Evolutionary conservation across 2,888 invertebrate genomes (phyloP).

Genomic region (Troides oblongomaculatus): DNA sequence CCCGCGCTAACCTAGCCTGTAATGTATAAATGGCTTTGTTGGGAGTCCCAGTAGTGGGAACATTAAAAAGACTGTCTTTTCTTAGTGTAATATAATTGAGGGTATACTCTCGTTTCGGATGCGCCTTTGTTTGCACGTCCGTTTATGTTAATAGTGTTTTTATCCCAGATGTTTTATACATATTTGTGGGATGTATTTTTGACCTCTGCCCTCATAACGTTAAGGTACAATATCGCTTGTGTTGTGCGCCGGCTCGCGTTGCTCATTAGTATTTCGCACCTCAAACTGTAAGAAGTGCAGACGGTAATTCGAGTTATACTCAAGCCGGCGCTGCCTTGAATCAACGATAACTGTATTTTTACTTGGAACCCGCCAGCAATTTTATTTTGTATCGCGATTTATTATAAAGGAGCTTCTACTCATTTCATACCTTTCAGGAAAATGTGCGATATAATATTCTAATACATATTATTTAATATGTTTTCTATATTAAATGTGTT

Average conservation of each 20-base stretch:
- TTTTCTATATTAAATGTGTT: too few relatives aligned
- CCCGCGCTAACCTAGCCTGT: too few relatives aligned
- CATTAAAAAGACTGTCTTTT: too few relatives aligned
- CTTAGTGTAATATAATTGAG: too few relatives aligned
- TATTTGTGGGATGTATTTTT: not conserved
- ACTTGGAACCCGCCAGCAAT: slow-evolving; percentile 17
- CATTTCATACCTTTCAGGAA: not conserved
- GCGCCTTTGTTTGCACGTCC: too few relatives aligned
- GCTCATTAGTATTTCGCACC: slow-evolving; percentile 26
- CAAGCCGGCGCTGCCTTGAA: slow-evolving; percentile 22
- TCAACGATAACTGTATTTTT: slow-evolving; percentile 26
- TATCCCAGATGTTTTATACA: too few relatives aligned
- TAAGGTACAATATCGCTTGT: slow-evolving; percentile 6
- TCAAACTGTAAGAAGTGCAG: slow-evolving; percentile 27
- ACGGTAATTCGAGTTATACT: slow-evolving; percentile 25
- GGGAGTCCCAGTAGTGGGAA: too few relatives aligned
- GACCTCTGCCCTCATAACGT: not conserved
- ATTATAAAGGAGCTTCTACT: slow-evolving; percentile 22
- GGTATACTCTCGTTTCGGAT: too few relatives aligned
- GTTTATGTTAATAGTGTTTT: too few relatives aligned
- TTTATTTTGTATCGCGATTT: slow-evolving; percentile 25
- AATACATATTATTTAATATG: too few relatives aligned
- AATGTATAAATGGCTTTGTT: too few relatives aligned
- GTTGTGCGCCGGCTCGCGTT: not conserved
- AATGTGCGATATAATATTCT: too few relatives aligned